A percentile compares a stretch with the other conserved stretches of the same genome.
Conservation (phyloP, 2,113 vertebrate genomes). For the Sigmodon hispidus region DNA sequence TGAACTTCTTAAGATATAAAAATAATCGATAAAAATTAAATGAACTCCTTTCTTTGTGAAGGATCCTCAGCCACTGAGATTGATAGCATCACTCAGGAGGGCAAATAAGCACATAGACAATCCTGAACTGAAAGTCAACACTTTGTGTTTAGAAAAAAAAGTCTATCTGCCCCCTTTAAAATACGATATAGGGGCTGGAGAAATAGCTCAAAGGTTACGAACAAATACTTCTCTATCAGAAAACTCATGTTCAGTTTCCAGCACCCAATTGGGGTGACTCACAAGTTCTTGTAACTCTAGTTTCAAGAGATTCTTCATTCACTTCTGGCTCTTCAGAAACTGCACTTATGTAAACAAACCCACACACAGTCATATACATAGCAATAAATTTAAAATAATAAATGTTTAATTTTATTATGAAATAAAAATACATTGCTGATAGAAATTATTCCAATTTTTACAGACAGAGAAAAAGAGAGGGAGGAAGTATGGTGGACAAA, state of each 20-base stretch:
- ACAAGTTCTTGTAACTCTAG: neutral
- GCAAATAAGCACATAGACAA: neutral
- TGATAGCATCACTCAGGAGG: neutral
- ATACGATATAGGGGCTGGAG: neutral
- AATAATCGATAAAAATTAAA: conserved; percentile 51
- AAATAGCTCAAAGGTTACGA: neutral
- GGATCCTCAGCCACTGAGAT: neutral
- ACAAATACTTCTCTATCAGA: too few relatives aligned
- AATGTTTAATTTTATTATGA: conserved; percentile 41
- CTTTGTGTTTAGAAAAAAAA: conserved; percentile 23
- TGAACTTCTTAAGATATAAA: conserved; percentile 61
- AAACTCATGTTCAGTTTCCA: neutral
- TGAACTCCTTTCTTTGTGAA: conserved; percentile 56
- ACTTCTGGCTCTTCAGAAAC: too few relatives aligned
- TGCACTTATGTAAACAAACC: neutral
- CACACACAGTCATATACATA: neutral
- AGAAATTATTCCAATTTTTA: conserved; percentile 17
- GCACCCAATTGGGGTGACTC: neutral
- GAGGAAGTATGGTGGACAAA: too few relatives aligned
- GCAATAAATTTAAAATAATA: neutral
- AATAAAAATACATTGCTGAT: conserved; percentile 28
- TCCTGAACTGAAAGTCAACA: neutral
- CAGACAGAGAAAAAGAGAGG: neutral
- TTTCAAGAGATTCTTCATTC: too few relatives aligned
- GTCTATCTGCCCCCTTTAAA: neutral